Percentiles rank a stretch among this genome's conserved stretches.
phyloP scores from a whole-genome alignment of 2,797 vertebrate genomes.

The Muraenolepis orangiensis region DNA sequence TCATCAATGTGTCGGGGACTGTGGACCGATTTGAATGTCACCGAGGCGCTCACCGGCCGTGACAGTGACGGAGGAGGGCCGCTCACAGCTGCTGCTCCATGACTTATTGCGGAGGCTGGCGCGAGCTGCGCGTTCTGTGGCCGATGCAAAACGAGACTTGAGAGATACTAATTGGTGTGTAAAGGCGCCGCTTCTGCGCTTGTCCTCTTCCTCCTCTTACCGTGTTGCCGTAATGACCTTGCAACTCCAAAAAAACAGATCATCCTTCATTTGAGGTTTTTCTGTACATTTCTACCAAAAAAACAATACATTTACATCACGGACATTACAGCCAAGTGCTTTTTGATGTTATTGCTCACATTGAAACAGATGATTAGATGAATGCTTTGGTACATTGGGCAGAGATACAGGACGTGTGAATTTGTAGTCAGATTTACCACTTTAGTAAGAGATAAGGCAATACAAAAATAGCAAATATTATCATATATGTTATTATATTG shows the following conservation, averaged over 20 bases:
- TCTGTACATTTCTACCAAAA: neutral
- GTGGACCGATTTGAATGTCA: conserved; percentile 61
- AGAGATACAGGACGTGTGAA: neutral
- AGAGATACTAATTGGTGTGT: conserved; percentile 64
- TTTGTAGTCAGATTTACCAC: neutral
- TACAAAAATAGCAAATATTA: neutral
- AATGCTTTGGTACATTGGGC: no score
- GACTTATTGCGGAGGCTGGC: conserved; percentile 61
- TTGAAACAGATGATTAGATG: neutral
- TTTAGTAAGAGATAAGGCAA: neutral
- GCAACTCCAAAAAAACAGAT: conserved; percentile 34
- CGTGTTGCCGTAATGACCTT: conserved; percentile 45
- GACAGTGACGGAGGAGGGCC: conserved; percentile 68
- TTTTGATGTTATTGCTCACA: neutral
- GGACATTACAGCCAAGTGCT: no score
- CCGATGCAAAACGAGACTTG: conserved; percentile 56
- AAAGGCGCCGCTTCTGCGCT: conserved; percentile 60
- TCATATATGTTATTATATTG: neutral
- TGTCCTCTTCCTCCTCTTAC: conserved; percentile 48
- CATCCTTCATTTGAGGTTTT: conserved; percentile 40
- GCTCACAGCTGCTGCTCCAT: conserved; percentile 61
- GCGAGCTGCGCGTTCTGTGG: conserved; percentile 53
- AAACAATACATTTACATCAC: no score
- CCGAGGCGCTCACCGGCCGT: conserved; percentile 58
- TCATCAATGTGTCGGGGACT: conserved; percentile 61